Evolutionary conservation across 2,888 invertebrate species (phyloP).

Genomic region (Leuctra nigra): DNA sequence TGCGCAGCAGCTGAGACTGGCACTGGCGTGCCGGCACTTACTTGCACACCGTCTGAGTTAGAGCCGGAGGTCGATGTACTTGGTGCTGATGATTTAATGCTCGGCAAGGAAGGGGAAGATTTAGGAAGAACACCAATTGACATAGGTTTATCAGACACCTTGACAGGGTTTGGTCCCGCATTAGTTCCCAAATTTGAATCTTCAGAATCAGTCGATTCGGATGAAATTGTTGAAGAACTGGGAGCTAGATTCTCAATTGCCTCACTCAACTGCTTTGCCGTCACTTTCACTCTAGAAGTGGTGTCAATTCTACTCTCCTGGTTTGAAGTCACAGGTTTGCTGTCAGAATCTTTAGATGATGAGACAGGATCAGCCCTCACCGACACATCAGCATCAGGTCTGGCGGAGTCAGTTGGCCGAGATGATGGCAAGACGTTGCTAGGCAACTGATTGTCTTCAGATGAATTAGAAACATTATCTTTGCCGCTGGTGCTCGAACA

Average conservation of each 20-base stretch:
- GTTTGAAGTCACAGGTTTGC: background rate
- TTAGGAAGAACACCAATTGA: background rate
- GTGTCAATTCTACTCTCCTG: slow-evolving; percentile 1
- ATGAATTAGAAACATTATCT: background rate
- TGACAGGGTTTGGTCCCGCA: background rate
- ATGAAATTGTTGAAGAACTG: background rate
- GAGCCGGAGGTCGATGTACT: too few species aligned
- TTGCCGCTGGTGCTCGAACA: slow-evolving; percentile 2
- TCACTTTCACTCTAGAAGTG: background rate
- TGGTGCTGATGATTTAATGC: background rate
- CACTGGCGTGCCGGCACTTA: too few species aligned
- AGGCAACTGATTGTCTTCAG: background rate
- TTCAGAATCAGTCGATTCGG: background rate
- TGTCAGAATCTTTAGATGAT: background rate
- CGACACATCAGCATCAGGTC: background rate
- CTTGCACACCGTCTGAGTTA: too few species aligned
- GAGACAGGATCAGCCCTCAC: slow-evolving; percentile 4
- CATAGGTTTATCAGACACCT: background rate
- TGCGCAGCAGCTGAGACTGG: too few species aligned
- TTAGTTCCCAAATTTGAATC: background rate
- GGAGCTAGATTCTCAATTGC: slow-evolving; percentile 10
- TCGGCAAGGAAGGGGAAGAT: too few species aligned
- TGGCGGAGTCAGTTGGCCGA: background rate
- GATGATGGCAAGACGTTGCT: background rate
- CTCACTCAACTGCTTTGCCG: background rate